Base-by-base conservation (phyloP, 92 coral and sea anemone species). In the Epizoanthus rinbou region DNA sequence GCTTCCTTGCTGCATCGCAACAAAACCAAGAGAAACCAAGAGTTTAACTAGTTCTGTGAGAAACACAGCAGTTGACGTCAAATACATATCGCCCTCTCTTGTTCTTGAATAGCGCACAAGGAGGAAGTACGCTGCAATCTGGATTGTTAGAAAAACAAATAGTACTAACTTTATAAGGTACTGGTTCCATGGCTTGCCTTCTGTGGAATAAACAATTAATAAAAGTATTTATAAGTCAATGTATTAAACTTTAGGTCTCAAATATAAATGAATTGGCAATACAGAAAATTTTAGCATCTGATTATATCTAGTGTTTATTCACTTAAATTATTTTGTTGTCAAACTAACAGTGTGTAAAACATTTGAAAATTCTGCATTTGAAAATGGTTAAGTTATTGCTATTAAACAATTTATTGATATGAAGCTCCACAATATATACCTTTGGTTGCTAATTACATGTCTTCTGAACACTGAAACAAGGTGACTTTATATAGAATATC, bases 1-100 rank as follows among this genome's bases (percentile, higher is more conserved):
- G 82, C 82, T 85, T 73, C 93, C 89, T 24, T 50, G 58, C 78
- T 93, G 92, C 10, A 69, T 56, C 65, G 88, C 81, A 21, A 91
- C 85, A 50, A 93, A 72, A 24, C 78, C 64, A 37, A 91, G 69
- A 3, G 94, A 88, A 14, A 81, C 82, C 43, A 88, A 45, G 18
- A 93, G 88, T 67, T 91, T 93, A 1, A 86, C 56, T 5, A 75
- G 39, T 82, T 93, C 97, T 14, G 91, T 79, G 50, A 93, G 69
- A 54, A 93, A 85, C 71, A 91, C 97, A 28, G 92, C 94, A 1
- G 97, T 93, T 11, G 94, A 91, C 0, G 94, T 70, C 76, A 91
- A 87, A 84, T 93, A 93, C 89, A 93, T 83, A 22, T 85, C 79
- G 47, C 89, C 82, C 37, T 90, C 80, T 63, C 94, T 70, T 13